Evolutionary conservation across 2,113 vertebrate genomes (phyloP), one percentile per base, ranked within the genome.

Genomic region (Arizona elegans): DNA sequence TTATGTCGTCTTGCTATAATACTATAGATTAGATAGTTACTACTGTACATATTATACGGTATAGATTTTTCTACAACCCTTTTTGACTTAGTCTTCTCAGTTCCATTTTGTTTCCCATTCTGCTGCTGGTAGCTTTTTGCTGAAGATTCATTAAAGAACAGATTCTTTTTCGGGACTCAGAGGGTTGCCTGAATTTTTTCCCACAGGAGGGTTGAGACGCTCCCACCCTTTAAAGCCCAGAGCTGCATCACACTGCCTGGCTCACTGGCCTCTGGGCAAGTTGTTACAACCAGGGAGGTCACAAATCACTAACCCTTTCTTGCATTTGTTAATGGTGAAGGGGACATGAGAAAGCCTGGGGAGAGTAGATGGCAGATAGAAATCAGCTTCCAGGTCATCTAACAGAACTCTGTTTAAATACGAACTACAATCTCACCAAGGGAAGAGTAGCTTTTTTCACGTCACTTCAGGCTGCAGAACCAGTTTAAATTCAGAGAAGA

Each of bases 321-420:
- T 10, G 90, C 89, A 52, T 75, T 86, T 86, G 23, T 56, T 65
- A 59, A 33, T 21, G 19, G 56, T 7, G 50, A n/a, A 19, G 8
- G 93, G 93, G 87, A 95, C 8, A n/a, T 3, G 55, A 92, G 95
- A 95, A 93, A 70, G 88, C 1, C 58, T 1, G 70, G 94, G 94
- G 92, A 85, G 2, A 75, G n/a, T 75, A 95, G 56, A 94, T 94
- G 90, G n/a, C 0, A 0, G 92, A 59, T 93, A 47, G 96, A 97
- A 97, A 97, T 97, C 96, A 94, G 88, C 59, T 70, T 86, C 70
- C 95, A 2, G 55, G 97, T 95, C 96, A 95, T 86, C 94, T 92
- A 13, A 0, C 0, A 2, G 92, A 81, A 89, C 93, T 90, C 87
- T 75, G 93, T 92, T 53, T 19, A 90, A 85, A 88, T 3, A 81